A percentile compares a stretch with the other conserved stretches of the same genome.
Evolutionary conservation across 1,140 invertebrate genomes (phyloP).

Genomic region (Trichonephila clavipes): DNA sequence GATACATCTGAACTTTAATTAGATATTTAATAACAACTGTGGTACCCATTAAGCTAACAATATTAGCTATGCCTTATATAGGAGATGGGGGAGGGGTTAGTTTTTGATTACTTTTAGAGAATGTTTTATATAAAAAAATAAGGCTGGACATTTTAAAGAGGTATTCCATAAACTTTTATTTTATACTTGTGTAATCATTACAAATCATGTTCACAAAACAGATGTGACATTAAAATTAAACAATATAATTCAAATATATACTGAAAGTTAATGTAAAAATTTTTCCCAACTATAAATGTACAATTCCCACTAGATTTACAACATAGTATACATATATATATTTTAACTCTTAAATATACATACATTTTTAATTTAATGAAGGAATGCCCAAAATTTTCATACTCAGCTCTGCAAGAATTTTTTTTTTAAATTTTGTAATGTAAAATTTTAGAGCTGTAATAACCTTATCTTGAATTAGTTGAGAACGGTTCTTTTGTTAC

Average conservation of each 20-base stretch:
- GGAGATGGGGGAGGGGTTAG: background rate
- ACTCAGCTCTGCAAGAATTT: no score
- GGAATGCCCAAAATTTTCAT: no score
- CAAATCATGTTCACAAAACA: background rate
- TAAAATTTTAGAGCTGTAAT: no score
- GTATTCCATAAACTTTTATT: background rate
- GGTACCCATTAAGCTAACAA: background rate
- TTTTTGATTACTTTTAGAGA: background rate
- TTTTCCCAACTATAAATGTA: background rate
- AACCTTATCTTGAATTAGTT: no score
- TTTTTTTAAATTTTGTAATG: no score
- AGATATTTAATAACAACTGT: background rate
- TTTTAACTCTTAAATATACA: background rate
- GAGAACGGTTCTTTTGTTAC: no score
- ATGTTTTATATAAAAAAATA: background rate
- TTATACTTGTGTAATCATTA: background rate
- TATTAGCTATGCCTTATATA: background rate
- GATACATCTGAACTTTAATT: no score
- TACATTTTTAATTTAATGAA: background rate
- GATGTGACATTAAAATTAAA: background rate
- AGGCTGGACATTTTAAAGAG: background rate
- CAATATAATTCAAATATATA: background rate
- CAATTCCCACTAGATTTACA: background rate
- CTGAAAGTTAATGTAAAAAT: background rate
- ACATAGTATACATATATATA: background rate